Evolutionary conservation across 2,113 vertebrate genomes (phyloP).

Genomic region (Chaetodon trifascialis): DNA sequence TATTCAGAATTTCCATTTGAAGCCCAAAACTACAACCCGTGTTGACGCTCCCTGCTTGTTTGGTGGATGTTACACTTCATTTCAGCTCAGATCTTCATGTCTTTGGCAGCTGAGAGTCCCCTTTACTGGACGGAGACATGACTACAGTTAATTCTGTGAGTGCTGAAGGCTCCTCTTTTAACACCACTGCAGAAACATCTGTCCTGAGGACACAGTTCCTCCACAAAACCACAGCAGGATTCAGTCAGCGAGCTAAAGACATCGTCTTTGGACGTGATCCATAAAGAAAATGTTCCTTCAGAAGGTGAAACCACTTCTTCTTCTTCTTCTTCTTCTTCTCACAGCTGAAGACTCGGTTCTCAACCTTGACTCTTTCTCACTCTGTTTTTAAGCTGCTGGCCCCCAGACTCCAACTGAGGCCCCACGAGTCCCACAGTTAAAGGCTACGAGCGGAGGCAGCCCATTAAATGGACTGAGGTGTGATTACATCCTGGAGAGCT

Average conservation of each 20-base stretch:
- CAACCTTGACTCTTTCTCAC: too few species aligned
- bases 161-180: neutral
- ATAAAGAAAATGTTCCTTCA: neutral
- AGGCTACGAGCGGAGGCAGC: conserved; percentile 32
- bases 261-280: neutral
- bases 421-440: conserved; percentile 30
- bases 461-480: conserved; percentile 63
- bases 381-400: neutral
- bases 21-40: neutral
- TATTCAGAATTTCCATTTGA: neutral
- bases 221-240: neutral
- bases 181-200: too few species aligned
- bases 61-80: conserved; percentile 3
- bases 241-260: neutral
- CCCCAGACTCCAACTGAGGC: neutral
- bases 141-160: conserved; percentile 14
- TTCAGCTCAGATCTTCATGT: conserved; percentile 12
- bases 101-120: neutral
- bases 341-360: neutral
- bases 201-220: neutral
- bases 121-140: conserved; percentile 1
- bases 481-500: conserved; percentile 69
- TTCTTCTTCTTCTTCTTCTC: neutral
- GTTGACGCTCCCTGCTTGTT: neutral
- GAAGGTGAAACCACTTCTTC: neutral